These are phyloP conservation scores for Furcula furcula DNA, from an alignment of 2,888 invertebrate species.

Conservation along the genomic window DNA sequence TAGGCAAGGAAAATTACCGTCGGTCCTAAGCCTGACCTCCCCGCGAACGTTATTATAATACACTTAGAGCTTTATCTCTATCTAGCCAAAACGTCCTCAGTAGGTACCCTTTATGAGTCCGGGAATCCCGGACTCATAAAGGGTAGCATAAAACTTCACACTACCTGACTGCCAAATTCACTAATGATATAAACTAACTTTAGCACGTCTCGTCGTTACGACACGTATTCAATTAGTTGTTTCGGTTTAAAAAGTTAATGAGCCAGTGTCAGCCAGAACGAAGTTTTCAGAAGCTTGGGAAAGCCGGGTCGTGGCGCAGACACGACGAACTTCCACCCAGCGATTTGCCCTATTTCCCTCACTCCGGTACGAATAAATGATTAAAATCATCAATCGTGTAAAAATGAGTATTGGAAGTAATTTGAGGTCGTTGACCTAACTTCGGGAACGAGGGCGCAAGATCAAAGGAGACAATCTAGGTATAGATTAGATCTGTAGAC, in stretches of 20 bases:
- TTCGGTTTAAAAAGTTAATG: neutral
- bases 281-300: no score
- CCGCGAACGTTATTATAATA: no score
- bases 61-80: no score
- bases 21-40: no score
- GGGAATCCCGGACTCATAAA: no score
- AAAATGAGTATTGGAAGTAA: neutral
- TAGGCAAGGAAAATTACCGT: no score
- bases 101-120: no score
- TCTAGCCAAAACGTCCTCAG: no score
- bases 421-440: no score
- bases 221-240: slow-evolving; percentile 1
- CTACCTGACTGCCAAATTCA: neutral
- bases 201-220: neutral
- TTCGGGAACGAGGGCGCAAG: no score
- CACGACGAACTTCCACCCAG: neutral
- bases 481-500: no score
- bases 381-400: neutral
- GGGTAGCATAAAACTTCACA: neutral
- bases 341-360: neutral
- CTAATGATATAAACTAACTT: slow-evolving; percentile 1
- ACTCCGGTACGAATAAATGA: neutral
- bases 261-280: neutral
- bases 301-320: neutral
- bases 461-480: no score